Base-by-base conservation (phyloP, 2,888 invertebrate species). In the Cephonodes hylas region DNA sequence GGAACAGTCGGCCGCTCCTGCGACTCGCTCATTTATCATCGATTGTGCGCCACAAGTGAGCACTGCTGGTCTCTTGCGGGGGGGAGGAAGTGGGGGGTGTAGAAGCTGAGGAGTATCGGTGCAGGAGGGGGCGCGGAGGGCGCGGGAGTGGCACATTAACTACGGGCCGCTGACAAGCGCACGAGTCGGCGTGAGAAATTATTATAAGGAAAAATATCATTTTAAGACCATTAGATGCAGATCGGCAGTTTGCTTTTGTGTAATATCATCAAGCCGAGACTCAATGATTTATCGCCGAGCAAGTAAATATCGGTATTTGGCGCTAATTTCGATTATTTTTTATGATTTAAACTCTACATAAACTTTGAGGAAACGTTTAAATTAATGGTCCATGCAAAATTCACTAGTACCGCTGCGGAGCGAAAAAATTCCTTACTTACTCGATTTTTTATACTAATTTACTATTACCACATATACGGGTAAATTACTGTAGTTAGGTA, bases 171-270 rank as follows among this genome's bases (percentile, higher is more conserved):
- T 42, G 59, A 46, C 59, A 59, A 34, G 34, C 46, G 38, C 59
- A 48, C 46, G 34, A 46, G 46, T 46, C 27, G 46, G 20, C 45
- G 59, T 59, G 59, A 59, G 34, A 38, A 59, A 59, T 34, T 22
- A 46, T 59, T 38, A 38, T 23, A 34, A 38, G 18, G 59, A 23
- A 23, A 45, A 46, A 59, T 59, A 38, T 38, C 15, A 59, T 23
- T 59, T 59, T 46, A 46, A 59, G 46, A 46, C 59, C 59, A 59
- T 46, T 59, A 46, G 22, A 23, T 59, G 46, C 59, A 59, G 59
- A 38, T 46, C 13, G 25, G 25, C 53, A 4, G 3, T 53, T 53
- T 53, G 46, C 23, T 25, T 53, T 53, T 18, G 10, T 31, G 15
- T 1, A 53, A 31, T 53, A 53, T 31, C 53, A 8, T 44, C 10